These are phyloP conservation scores for Ophiodon elongatus DNA, from an alignment of 2,113 vertebrate genomes.

Conservation along the genomic window DNA sequence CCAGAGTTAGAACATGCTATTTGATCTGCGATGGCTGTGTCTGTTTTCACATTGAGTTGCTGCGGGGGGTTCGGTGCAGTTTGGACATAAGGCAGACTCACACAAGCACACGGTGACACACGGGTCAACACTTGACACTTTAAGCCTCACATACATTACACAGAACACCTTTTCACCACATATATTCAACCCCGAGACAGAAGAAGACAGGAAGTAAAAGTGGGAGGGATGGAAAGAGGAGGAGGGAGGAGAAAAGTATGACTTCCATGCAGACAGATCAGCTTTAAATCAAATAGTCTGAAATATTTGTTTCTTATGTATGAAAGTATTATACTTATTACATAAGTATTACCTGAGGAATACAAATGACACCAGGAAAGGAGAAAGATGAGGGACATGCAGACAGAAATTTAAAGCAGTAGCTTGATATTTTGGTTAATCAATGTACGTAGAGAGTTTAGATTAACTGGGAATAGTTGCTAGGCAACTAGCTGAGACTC, in stretches of 20 bases:
- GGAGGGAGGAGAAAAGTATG: not conserved
- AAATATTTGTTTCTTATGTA: conserved; percentile 9
- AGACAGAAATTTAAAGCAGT: not conserved
- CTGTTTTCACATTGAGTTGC: conserved; percentile 17
- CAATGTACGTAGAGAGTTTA: not conserved
- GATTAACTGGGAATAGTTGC: not conserved
- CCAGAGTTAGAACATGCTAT: conserved; percentile 38
- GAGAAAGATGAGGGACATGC: not conserved
- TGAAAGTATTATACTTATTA: not conserved
- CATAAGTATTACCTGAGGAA: not conserved
- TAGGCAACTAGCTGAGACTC: not conserved
- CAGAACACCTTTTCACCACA: conserved; percentile 45
- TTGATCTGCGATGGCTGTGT: conserved; percentile 22
- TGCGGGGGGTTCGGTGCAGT: not conserved
- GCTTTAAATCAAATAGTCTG: not conserved
- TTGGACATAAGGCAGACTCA: conserved; percentile 60
- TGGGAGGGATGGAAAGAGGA: conserved; percentile 21
- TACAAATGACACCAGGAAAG: not conserved
- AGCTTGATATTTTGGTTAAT: not conserved
- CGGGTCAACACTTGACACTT: conserved; percentile 55
- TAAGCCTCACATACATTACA: conserved; percentile 45
- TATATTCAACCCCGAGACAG: conserved; percentile 34
- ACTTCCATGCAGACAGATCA: not conserved
- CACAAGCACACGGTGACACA: conserved; percentile 27
- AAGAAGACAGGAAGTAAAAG: conserved; percentile 23